These are phyloP conservation scores for Salvelinus sp. DNA, from an alignment of 2,113 vertebrate species.

Conservation along the genomic window DNA sequence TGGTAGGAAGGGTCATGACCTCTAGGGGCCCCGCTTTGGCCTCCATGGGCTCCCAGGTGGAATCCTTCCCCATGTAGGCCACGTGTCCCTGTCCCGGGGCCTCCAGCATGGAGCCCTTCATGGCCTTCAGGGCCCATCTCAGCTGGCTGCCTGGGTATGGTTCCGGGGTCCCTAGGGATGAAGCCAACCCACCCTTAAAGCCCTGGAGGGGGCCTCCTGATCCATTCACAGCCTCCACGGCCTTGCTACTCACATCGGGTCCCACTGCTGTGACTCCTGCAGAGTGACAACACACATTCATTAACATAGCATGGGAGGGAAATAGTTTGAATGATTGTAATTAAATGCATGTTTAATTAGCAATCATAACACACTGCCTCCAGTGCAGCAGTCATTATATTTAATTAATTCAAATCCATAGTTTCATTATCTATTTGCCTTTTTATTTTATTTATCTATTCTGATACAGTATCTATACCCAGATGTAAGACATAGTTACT, in stretches of 20 bases:
- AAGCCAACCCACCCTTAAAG: constrained; percentile 33
- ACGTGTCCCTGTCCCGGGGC: constrained; percentile 34
- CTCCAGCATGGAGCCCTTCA: constrained; percentile 38
- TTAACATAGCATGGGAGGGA: not conserved
- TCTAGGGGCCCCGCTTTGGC: constrained; percentile 71
- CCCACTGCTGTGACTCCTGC: constrained; percentile 52
- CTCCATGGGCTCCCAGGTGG: constrained; percentile 66
- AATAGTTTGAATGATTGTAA: constrained; percentile 39
- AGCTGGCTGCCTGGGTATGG: constrained; percentile 48
- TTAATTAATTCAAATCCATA: constrained; percentile 40
- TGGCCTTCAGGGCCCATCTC: constrained; percentile 58
- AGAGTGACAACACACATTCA: constrained; percentile 43
- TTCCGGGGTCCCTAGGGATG: not conserved
- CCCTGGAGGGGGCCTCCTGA: constrained; percentile 28
- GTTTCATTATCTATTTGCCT: constrained; percentile 6
- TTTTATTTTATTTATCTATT: not conserved
- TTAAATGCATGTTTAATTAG: constrained; percentile 62
- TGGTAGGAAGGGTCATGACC: constrained; percentile 65
- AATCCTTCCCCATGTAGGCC: constrained; percentile 30
- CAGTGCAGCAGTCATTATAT: constrained; percentile 36
- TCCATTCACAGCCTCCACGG: constrained; percentile 44
- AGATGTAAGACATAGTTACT: not conserved
- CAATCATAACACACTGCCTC: constrained; percentile 49
- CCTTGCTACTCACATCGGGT: constrained; percentile 39
- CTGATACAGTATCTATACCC: constrained; percentile 14